Base-by-base conservation (phyloP, 2,113 vertebrate species). In the Atractosteus spatula region DNA sequence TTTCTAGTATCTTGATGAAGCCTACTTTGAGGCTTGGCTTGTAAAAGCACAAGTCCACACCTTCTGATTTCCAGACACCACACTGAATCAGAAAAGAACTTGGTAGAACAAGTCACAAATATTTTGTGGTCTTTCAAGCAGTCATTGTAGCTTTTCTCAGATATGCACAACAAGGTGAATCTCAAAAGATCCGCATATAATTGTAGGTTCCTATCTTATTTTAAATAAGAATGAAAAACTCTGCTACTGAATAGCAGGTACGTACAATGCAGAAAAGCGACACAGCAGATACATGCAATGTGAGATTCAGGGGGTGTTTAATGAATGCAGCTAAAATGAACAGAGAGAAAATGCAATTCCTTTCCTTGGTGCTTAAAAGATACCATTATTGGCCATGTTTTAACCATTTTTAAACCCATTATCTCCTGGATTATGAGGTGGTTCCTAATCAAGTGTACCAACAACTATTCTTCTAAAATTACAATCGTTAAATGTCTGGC, bases 21-120 rank as follows among this genome's bases (percentile, higher is more conserved):
- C 54, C 17, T 17, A 17, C 68, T 14, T 57, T 44, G 4, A 57
- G 41, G 55, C 54, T 57, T 41, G 69, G 69, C 69, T 65, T 66
- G 59, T 54, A 72, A 55, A 47, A 62, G 41, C 62, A 71, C 64
- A 64, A 68, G 70, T 55, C 74, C 63, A 74, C 62, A 63, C 54
- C 42, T 61, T 2, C 11, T 14, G 12, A 43, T 70, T 55, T 7
- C 10, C 43, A 67, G 66, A 51, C 16, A 29, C 43, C 17, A 8
- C n/a, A 7, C 8, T 12, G 5, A 8, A 55, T 47, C 10, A 66
- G 64, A 44, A 44, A 43, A 42, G 41, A 66, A 5, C 64, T 14
- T 3, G 43, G 43, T 14, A 55, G 41, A 59, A 61, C 69, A 70
- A 29, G 4, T 65, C 62, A 59, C 57, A 59, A 11, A 59, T 59